Base-by-base conservation (phyloP, 1,140 invertebrate species). In the Drosophila nigrodunni region DNA sequence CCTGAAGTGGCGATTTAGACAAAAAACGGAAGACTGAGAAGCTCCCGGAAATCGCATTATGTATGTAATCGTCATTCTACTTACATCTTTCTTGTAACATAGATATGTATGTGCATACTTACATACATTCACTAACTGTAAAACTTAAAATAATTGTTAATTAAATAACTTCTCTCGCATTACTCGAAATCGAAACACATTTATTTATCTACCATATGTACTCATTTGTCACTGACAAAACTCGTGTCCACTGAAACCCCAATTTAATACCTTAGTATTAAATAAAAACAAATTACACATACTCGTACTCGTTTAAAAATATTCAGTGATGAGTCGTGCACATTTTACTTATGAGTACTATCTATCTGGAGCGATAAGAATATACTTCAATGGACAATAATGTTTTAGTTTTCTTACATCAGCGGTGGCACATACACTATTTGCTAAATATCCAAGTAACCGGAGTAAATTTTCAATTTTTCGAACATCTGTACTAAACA, bases 211-310 rank as follows among this genome's bases (percentile, higher is more conserved):
- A 30, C 25, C 25, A 30, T 30, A 18, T 47, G 9, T 5, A 68
- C 37, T 37, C 66, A 61, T 71, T 76, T 76, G 55, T 72, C 73
- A 76, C 60, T 65, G 73, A 58, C 55, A 76, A 44, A 47, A 66
- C 18, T 13, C 52, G 5, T 49, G 34, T 2, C 35, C 25, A 39
- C 50, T 15, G 72, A 8, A 47, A 65, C n/a, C 30, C 39, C 68
- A 41, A 60, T 10, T 68, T 79, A 79, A 79, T 67, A 64, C 74
- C 64, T n/a, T 37, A 61, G 74, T 34, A 73, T 77, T 77, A 79
- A 47, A 39, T 64, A 54, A 8, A 54, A 60, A 66, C 21, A 64
- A 61, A 60, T 54, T 43, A 66, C 59, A 70, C 54, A 35, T 46
- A 50, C 25, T 47, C 9, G 7, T 18, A 21, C 35, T 13, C 10